A percentile compares a stretch with the other conserved stretches of the same genome.
These are phyloP conservation scores for Fragum whitleyi DNA, from an alignment of 2,888 invertebrate genomes.

Conservation along the genomic window DNA sequence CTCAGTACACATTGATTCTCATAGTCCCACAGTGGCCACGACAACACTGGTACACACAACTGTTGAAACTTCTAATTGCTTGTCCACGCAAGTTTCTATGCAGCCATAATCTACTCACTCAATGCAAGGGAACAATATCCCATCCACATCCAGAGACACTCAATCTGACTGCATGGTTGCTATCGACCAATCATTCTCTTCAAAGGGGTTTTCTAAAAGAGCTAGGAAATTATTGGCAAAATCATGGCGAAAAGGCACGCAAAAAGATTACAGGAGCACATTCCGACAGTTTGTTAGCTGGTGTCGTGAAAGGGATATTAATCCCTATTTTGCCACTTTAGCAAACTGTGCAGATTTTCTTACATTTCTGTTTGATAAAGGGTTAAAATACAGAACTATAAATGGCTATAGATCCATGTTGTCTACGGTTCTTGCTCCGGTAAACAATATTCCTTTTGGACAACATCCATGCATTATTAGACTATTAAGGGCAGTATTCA, in stretches of 20 bases:
- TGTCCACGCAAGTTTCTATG: conserved; percentile 38
- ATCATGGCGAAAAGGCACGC: conserved; percentile 33
- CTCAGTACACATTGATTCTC: conserved; percentile 44
- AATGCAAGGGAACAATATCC: conserved; percentile 31
- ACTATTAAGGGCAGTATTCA: conserved; percentile 38
- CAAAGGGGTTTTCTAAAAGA: conserved; percentile 33
- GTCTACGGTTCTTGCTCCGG: conserved; percentile 25
- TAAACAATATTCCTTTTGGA: conserved; percentile 33
- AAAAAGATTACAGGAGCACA: conserved; percentile 29
- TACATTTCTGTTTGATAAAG: conserved; percentile 20
- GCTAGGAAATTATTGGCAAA: conserved; percentile 39
- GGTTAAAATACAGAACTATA: conserved; percentile 34
- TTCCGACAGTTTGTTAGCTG: conserved; percentile 48
- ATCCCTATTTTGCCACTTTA: conserved; percentile 45
- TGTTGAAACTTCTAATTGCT: conserved; percentile 38
- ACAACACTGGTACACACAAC: conserved; percentile 34
- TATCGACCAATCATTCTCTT: conserved; percentile 38
- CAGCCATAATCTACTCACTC: conserved; percentile 34
- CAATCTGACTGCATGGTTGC: conserved; percentile 29
- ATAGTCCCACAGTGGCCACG: conserved; percentile 46
- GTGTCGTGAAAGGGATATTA: conserved; percentile 48
- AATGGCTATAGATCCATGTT: conserved; percentile 37
- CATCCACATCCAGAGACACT: conserved; percentile 37
- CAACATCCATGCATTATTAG: conserved; percentile 43
- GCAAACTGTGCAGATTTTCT: conserved; percentile 30